These are phyloP conservation scores for Pampus argenteus DNA, from an alignment of 2,797 vertebrate species.

Conservation along the genomic window DNA sequence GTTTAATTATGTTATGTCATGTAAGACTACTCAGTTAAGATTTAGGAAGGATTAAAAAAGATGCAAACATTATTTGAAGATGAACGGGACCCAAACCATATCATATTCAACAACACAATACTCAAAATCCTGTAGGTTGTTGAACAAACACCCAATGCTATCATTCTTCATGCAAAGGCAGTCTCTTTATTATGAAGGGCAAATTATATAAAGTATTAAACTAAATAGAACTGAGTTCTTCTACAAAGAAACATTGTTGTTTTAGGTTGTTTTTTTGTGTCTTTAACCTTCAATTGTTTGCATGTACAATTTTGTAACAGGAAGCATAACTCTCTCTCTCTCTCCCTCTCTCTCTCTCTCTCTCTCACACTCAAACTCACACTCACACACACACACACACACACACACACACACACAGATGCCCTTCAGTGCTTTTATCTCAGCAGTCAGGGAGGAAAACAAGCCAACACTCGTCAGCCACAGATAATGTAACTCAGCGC, in stretches of 20 bases:
- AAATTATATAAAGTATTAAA: not conserved
- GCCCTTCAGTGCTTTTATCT: constrained; percentile 19
- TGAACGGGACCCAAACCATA: no score
- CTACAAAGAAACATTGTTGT: not conserved
- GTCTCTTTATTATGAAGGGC: not conserved
- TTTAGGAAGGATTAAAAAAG: no score
- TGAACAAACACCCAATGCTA: no score
- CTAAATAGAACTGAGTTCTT: not conserved
- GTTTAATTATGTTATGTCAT: no score
- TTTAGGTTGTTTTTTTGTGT: no score
- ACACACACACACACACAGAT: constrained; percentile 4
- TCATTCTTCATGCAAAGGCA: no score
- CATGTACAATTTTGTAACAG: not conserved
- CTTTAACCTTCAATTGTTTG: not conserved
- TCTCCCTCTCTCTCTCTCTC: no score
- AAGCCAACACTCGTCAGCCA: constrained; percentile 11
- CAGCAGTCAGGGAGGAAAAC: not conserved
- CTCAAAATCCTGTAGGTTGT: no score
- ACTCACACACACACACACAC: constrained; percentile 3
- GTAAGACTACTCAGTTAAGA: no score
- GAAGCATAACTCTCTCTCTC: constrained; percentile 3
- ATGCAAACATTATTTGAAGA: no score
- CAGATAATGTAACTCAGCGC: constrained; percentile 23
- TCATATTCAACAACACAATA: no score
- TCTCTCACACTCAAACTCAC: no score